Evolutionary conservation across 2,888 invertebrate species (phyloP), one percentile per base, ranked within the genome.

Genomic region (Osmoderma eremita): DNA sequence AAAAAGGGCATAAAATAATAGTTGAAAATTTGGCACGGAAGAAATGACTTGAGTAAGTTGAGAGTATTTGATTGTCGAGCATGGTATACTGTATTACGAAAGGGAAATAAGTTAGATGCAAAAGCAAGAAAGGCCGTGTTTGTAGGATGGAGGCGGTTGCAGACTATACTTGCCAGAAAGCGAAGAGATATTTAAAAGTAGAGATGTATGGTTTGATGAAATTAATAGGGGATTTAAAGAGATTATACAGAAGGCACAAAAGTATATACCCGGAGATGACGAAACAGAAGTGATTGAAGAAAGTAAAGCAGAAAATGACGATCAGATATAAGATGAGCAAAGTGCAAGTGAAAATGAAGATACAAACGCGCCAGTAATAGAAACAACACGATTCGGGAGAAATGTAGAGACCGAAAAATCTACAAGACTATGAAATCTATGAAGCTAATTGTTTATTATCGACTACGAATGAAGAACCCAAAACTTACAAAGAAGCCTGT

Each of bases 141-240:
- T 73, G 68, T 75, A 15, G 75, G 75, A 39, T 76, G 75, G 66
- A 61, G 63, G 38, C 30, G 75, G 73, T 12, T 76, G 73, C 18
- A 56, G 73, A 64, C 30, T 75, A 50, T 75, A 71, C 71, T 49
- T 73, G 69, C 63, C 36, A 18, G 45, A 69, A 39, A 68, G 56
- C 56, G 65, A 74, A 39, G 15, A 69, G 72, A 69, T 73, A 39
- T 12, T 61, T 22, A 45, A 61, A 61, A 1, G 10, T 8, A 67
- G 73, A 70, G 71, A 75, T 71, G 73, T 75, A 20, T 68, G n/a
- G 65, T 72, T 75, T 50, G 66, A 72, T 58, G 74, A 74, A 67
- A 64, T 39, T 41, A 54, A 64, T 18, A 63, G 48, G 42, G 63
- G 69, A 15, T 69, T 53, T 67, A 54, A 61, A 36, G 48, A 65